Evolutionary conservation across 1,140 invertebrate species (phyloP), one percentile per base, ranked within the genome.

Genomic region (Brachionus koreanus): DNA sequence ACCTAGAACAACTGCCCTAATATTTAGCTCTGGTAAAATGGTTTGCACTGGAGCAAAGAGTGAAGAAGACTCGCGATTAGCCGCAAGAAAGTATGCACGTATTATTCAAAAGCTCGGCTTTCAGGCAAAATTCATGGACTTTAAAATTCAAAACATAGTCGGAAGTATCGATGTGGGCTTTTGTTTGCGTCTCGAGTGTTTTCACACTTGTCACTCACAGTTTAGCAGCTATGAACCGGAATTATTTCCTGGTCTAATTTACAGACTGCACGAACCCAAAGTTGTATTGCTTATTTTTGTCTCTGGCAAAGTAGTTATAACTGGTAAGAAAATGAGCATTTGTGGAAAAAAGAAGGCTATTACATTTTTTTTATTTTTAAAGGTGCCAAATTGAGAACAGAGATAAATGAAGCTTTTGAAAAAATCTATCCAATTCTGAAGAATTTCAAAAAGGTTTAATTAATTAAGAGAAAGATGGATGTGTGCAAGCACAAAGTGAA

Each of bases 91-190:
- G 90, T 99, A 98, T 91, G 98, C 98, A 19, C 91, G 98, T 86
- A 99, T 99, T 88, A 97, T 99, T 83, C 98, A 99, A 87, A 99
- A 99, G 89, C 90, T 99, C 29, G 97, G 96, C 81, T 98, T 98
- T 91, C 91, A 97, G 92, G 97, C 97, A 5, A 98, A 98, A 89
- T 99, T 99, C 89, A 91, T 97, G 69, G 96, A 99, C 86, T 99
- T 99, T 87, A 99, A 99, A 91, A 97, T 99, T 84, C 97, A 99
- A 90, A 99, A 99, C 87, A 99, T 99, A 96, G 98, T 99, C 52
- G 98, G 96, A 10, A 98, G 95, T 86, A 98, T 96, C 90, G 97
- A 99, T 90, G 96, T 99, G 0, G 98, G 97, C 88, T 99, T 99
- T 90, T 96, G 97, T 5, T 98, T 99, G 84, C 92, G 96, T 86